Evolutionary conservation across 2,797 vertebrate species (phyloP).

Genomic region (Semaprochilodus insignis): DNA sequence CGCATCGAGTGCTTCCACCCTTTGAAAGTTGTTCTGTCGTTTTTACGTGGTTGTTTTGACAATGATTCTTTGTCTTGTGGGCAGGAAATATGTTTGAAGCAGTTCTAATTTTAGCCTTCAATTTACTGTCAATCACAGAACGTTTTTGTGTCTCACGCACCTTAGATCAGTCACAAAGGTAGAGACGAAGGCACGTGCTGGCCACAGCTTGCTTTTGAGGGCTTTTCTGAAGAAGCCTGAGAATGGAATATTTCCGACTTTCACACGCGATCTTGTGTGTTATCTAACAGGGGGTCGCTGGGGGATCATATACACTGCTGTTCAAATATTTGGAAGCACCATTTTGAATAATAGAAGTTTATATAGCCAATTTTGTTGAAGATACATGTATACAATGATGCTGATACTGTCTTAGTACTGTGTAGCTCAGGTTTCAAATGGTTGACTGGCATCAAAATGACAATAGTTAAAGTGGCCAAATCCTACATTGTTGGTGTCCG

Average conservation of each 20-base stretch:
- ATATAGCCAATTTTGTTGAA: not conserved
- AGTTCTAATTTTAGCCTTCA: slow-evolving; percentile 36
- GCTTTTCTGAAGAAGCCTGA: not conserved
- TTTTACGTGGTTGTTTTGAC: slow-evolving; percentile 34
- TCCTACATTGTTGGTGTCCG: no score
- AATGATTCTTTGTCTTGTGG: slow-evolving; percentile 22
- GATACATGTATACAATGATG: no score
- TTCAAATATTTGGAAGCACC: not conserved
- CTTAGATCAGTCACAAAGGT: slow-evolving; percentile 25
- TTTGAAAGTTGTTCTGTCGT: slow-evolving; percentile 36
- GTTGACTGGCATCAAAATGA: no score
- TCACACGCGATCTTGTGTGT: not conserved
- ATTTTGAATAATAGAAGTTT: not conserved
- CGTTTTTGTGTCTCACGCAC: slow-evolving; percentile 3
- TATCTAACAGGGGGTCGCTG: no score
- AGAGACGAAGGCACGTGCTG: slow-evolving; percentile 30
- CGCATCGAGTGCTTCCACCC: slow-evolving; percentile 11
- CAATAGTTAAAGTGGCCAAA: no score
- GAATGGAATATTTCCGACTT: not conserved
- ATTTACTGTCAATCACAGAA: slow-evolving; percentile 24
- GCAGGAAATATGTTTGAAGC: slow-evolving; percentile 37
- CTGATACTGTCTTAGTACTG: no score
- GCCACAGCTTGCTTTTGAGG: slow-evolving; percentile 15
- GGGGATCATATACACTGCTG: not conserved
- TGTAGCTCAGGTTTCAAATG: no score